Percentiles rank a stretch among this genome's conserved stretches.
Evolutionary conservation across 2,113 vertebrate genomes (phyloP).

Genomic region (Peromyscus leucopus): DNA sequence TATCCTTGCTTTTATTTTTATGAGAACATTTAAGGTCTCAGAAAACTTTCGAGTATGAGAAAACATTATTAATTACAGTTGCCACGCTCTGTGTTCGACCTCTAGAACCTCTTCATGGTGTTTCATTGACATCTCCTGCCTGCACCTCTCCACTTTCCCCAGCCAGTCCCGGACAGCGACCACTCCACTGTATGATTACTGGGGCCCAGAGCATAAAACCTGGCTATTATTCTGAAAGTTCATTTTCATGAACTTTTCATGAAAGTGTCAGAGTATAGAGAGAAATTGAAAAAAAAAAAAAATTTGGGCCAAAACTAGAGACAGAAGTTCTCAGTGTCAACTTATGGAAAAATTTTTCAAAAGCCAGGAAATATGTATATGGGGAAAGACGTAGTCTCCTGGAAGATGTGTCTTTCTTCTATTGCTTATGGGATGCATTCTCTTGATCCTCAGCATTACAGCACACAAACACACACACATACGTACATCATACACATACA

Average conservation of each 20-base stretch:
- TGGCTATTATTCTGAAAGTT: too few relatives aligned
- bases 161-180: rapidly evolving
- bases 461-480: neutral
- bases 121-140: neutral
- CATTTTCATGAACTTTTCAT: neutral
- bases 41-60: neutral
- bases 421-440: neutral
- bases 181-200: neutral
- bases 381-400: neutral
- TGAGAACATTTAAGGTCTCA: neutral
- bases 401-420: neutral
- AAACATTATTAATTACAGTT: neutral
- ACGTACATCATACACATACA: neutral
- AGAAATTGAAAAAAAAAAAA: neutral
- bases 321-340: neutral
- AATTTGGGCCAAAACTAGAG: neutral
- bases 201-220: neutral
- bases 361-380: neutral
- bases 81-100: neutral
- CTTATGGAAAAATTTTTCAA: neutral
- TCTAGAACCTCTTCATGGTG: neutral
- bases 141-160: too few relatives aligned
- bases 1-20: neutral
- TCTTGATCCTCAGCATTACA: neutral
- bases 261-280: neutral